Base-by-base conservation (phyloP, 2,797 vertebrate genomes). In the Hipposideros larvatus region DNA sequence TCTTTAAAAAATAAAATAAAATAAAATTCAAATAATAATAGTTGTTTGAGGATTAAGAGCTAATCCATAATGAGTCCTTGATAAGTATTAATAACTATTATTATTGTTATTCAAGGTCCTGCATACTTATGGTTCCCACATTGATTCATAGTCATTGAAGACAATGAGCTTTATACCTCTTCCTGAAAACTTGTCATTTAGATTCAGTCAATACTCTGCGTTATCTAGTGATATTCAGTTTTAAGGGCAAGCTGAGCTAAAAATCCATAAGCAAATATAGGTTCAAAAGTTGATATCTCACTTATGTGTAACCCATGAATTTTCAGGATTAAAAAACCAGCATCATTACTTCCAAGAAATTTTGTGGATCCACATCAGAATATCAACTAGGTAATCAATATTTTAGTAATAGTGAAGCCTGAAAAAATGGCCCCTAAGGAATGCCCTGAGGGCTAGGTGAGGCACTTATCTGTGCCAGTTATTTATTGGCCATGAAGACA, bases 181-280 rank as follows among this genome's bases (percentile, higher is more conserved):
- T 96, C 65, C 94, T 87, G 95, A 97, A 94, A 95, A 96, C 91
- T 84, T 77, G 74, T 96, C 91, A 97, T 97, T 97, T 97, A 97
- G 92, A 98, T 96, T 95, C 97, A 97, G 91, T 97, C 97, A 96
- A 95, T 97, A 96, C 61, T 77, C 65, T 80, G 48, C 88, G 91
- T 93, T 97, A 93, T 96, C 96, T 96, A 94, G 92, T 96, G 85
- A 96, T 96, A 96, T 80, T 96, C 97, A 97, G 91, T 95, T 97
- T 95, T 98, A 97, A 96, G 96, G 88, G 91, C 96, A 97, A 97
- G 94, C 89, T 96, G 97, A 93, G 95, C 90, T 96, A 97, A 97
- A 97, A 97, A 98, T 97, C 97, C 75, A 98, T 97, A 96, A 77
- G 89, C 89, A 94, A 97, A 97, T 97, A 94, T 93, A 96, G 88